Evolutionary conservation across 2,797 vertebrate species (phyloP).

Genomic region (Eleutherodactylus coqui): DNA sequence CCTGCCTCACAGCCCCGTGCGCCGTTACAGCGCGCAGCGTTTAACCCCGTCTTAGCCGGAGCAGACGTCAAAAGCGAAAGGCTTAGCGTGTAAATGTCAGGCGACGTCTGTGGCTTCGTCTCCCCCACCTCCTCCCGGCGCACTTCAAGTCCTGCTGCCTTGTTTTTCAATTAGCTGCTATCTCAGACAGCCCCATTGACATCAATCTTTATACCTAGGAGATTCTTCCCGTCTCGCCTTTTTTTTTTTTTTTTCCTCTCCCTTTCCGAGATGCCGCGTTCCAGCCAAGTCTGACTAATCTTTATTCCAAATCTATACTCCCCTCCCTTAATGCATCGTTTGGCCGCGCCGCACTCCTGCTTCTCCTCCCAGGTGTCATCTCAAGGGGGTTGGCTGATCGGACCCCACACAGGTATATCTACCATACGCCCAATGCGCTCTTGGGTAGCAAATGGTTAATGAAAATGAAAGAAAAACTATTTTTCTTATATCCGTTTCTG

Average conservation of each 20-base stretch:
- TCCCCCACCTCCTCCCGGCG: slow-evolving; percentile 15
- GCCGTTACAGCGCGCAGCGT: background rate
- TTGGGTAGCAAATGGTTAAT: background rate
- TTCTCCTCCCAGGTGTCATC: background rate
- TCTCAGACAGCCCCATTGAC: slow-evolving; percentile 54
- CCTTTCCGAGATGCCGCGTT: slow-evolving; percentile 17
- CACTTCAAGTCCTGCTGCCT: slow-evolving; percentile 18
- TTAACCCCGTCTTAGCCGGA: slow-evolving; percentile 19
- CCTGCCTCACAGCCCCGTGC: background rate
- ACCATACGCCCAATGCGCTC: too few species aligned
- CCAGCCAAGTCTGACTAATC: slow-evolving; percentile 54
- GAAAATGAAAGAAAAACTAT: background rate
- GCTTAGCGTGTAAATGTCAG: slow-evolving; percentile 33
- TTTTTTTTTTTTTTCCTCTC: background rate
- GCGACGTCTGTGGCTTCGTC: background rate
- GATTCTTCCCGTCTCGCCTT: slow-evolving; percentile 37
- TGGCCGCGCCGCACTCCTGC: background rate
- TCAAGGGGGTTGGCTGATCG: background rate
- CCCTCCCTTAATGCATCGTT: background rate
- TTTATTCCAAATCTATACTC: slow-evolving; percentile 50
- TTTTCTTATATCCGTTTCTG: background rate
- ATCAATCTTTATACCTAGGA: slow-evolving; percentile 51
- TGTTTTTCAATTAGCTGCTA: slow-evolving; percentile 56
- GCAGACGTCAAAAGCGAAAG: background rate
- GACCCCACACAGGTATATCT: background rate